phyloP scores from a whole-genome alignment of 2,797 vertebrate genomes.

The Semotilus atromaculatus region DNA sequence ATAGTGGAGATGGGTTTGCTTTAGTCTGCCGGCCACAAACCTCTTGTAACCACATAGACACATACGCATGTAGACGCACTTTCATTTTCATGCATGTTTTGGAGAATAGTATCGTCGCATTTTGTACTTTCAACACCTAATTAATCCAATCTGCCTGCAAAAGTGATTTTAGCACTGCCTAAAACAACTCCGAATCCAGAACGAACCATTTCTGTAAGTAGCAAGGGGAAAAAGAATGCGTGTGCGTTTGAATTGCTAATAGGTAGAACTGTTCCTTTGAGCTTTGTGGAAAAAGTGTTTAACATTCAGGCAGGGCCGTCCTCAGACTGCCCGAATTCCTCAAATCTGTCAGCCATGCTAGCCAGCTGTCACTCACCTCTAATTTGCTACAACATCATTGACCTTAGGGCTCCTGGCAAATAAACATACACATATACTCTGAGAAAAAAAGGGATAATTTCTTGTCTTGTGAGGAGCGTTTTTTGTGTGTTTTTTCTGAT shows the following conservation, averaged over 20 bases:
- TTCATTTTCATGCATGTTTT: not conserved
- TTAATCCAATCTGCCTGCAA: conserved; percentile 29
- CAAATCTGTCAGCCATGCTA: conserved; percentile 34
- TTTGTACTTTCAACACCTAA: not conserved
- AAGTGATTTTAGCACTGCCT: conserved; percentile 15
- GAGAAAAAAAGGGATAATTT: not conserved
- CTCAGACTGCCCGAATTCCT: conserved; percentile 47
- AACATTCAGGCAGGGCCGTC: conserved; percentile 52
- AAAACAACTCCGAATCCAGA: conserved; percentile 32
- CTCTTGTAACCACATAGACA: conserved; percentile 34
- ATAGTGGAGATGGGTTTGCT: conserved; percentile 25
- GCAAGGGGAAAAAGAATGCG: conserved; percentile 23
- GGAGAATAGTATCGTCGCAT: not conserved
- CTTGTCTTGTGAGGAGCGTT: conserved; percentile 34
- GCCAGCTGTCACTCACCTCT: conserved; percentile 57
- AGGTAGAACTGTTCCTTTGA: conserved; percentile 56
- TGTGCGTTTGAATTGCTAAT: conserved; percentile 57
- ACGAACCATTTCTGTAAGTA: conserved; percentile 30
- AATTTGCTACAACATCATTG: conserved; percentile 47
- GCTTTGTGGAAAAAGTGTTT: conserved; percentile 61
- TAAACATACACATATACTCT: conserved; percentile 6
- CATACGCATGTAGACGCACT: not conserved
- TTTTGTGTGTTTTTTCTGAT: conserved; percentile 28
- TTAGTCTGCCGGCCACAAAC: conserved; percentile 32
- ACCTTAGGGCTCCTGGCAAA: conserved; percentile 36